phyloP scores from a whole-genome alignment of 2,797 vertebrate species.

The Sebastes iracundus region DNA sequence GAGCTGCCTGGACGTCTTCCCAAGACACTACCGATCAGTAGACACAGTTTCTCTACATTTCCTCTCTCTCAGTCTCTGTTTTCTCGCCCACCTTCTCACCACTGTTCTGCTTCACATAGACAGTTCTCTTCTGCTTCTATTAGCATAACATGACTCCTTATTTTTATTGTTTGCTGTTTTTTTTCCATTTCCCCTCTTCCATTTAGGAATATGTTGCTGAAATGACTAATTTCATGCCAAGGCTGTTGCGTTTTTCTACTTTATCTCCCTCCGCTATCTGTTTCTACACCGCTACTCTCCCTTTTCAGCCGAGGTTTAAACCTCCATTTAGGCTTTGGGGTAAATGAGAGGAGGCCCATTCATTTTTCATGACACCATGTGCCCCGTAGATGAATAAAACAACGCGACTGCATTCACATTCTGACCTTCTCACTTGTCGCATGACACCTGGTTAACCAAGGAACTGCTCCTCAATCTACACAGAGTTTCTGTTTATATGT shows the following conservation, averaged over 20 bases:
- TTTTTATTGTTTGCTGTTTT: background rate
- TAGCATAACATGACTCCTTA: background rate
- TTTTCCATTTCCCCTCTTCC: background rate
- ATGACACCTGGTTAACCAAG: slow-evolving; percentile 47
- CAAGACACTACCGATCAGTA: slow-evolving; percentile 20
- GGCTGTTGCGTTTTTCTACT: background rate
- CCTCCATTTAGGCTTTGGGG: slow-evolving; percentile 69
- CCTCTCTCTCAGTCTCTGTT: slow-evolving; percentile 1
- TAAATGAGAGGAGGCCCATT: slow-evolving; percentile 74
- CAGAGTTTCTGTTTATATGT: background rate
- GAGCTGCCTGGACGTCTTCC: slow-evolving; percentile 23
- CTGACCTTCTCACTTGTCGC: slow-evolving; percentile 69
- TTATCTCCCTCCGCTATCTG: background rate
- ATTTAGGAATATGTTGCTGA: background rate
- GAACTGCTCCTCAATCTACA: background rate
- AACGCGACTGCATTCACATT: slow-evolving; percentile 54
- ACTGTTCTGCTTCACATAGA: background rate
- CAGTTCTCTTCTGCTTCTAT: background rate
- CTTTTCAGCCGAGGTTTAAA: slow-evolving; percentile 70
- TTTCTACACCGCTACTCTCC: slow-evolving; percentile 60
- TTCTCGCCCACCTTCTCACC: slow-evolving; percentile 14
- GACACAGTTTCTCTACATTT: slow-evolving; percentile 9
- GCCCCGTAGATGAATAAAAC: slow-evolving; percentile 76
- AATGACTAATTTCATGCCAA: background rate
- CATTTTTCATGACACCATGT: slow-evolving; percentile 78